phyloP scores from a whole-genome alignment of 2,113 vertebrate genomes.

The Cephalopholis sonnerati region DNA sequence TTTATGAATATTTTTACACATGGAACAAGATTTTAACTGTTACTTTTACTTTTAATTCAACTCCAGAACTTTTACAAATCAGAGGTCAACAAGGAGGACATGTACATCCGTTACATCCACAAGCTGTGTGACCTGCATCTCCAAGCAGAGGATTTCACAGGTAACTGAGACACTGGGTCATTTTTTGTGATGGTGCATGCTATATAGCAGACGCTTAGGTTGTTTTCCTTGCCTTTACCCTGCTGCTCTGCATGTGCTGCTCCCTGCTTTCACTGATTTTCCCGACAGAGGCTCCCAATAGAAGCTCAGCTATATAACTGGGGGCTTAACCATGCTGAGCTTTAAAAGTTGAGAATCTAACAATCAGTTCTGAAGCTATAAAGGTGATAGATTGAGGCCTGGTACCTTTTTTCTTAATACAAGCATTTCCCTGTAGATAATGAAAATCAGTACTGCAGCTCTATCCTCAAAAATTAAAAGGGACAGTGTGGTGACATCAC shows the following conservation, averaged over 20 bases:
- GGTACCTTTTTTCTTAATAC: background rate
- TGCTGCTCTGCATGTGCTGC: background rate
- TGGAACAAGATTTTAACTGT: background rate
- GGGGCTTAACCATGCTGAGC: no score
- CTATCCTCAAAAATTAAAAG: background rate
- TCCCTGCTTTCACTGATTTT: background rate
- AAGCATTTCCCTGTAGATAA: background rate
- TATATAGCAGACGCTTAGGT: background rate
- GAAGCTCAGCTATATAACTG: no score
- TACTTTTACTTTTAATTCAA: background rate
- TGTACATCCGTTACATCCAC: conserved; percentile 99
- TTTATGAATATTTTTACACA: background rate
- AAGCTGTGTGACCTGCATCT: conserved; percentile 98
- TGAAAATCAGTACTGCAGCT: background rate
- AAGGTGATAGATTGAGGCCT: background rate
- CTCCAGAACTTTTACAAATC: conserved; percentile 98
- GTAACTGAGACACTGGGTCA: conserved; percentile 69
- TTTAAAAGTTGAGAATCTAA: no score
- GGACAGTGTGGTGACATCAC: background rate
- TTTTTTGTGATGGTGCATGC: background rate
- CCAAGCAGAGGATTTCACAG: conserved; percentile 97
- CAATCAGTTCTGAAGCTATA: no score
- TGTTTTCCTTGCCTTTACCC: background rate
- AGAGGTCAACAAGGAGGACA: conserved; percentile 99
- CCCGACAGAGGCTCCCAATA: no score